Conservation (phyloP, 2,113 vertebrate genomes). For the Melanerpes aurifrons region DNA sequence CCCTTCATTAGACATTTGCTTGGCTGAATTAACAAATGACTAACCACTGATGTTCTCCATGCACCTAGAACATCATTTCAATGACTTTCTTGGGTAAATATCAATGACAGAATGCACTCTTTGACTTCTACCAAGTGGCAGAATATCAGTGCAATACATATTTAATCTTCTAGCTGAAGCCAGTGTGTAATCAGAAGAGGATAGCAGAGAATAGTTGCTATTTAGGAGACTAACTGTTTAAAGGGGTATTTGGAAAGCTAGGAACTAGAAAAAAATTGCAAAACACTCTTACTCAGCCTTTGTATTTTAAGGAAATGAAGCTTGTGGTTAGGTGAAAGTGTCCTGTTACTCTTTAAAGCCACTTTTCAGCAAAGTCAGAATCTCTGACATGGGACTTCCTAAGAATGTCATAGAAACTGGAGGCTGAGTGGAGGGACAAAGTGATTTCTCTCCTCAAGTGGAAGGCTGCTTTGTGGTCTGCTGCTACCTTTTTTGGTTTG, state of each 20-base stretch:
- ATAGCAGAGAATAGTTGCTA: background rate
- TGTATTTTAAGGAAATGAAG: background rate
- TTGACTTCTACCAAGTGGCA: background rate
- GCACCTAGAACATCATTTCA: background rate
- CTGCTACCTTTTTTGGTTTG: background rate
- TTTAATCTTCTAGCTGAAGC: background rate
- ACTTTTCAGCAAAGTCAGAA: background rate
- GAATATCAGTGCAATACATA: background rate
- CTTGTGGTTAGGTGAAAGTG: background rate
- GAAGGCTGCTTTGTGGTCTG: background rate
- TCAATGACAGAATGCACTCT: background rate
- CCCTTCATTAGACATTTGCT: background rate
- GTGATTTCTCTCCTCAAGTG: background rate
- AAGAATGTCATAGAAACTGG: background rate
- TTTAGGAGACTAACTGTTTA: background rate
- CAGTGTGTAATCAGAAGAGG: background rate
- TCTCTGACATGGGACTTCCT: background rate
- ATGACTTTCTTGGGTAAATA: background rate
- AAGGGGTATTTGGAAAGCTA: background rate
- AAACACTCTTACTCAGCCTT: background rate
- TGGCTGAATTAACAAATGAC: background rate
- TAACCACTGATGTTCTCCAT: background rate
- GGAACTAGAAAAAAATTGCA: background rate
- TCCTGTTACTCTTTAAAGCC: background rate
- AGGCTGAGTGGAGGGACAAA: background rate